Evolutionary conservation across 2,113 vertebrate species (phyloP).

Genomic region (Misgurnus mizolepis): DNA sequence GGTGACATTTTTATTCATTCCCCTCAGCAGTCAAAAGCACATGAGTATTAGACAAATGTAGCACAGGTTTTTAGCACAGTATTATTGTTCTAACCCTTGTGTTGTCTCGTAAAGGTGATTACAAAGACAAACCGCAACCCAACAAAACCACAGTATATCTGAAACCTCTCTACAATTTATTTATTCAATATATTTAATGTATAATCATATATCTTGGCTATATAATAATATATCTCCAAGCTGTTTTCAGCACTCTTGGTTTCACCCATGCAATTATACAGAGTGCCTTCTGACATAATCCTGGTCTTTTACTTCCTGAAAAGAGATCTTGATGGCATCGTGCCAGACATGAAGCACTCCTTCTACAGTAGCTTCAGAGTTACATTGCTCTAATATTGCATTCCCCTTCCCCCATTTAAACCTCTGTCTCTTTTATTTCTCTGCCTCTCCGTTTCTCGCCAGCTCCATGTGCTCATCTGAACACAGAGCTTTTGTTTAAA

Average conservation of each 20-base stretch:
- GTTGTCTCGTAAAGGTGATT: slow-evolving; percentile 21
- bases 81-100: slow-evolving; percentile 4
- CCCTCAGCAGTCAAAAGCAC: slow-evolving; percentile 7
- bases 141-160: slow-evolving; percentile 14
- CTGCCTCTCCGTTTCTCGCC: slow-evolving; percentile 28
- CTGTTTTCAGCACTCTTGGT: not conserved
- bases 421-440: slow-evolving; percentile 16
- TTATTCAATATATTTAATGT: not conserved
- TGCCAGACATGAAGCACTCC: slow-evolving; percentile 40
- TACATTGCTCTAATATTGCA: slow-evolving; percentile 47
- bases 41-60: slow-evolving; percentile 8
- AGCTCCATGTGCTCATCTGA: slow-evolving; percentile 34
- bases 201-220: too few relatives aligned
- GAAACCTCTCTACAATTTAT: not conserved
- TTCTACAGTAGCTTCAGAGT: slow-evolving; percentile 39
- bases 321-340: slow-evolving; percentile 49
- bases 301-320: slow-evolving; percentile 46
- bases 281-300: slow-evolving; percentile 40
- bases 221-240: slow-evolving; percentile 10
- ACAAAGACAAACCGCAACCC: slow-evolving; percentile 13
- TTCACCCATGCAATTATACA: slow-evolving; percentile 25
- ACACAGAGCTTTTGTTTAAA: slow-evolving; percentile 47
- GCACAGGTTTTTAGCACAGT: slow-evolving; percentile 12
- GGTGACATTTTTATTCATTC: slow-evolving; percentile 27
- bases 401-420: slow-evolving; percentile 20